Evolutionary conservation across 2,113 vertebrate species (phyloP).

Genomic region (Geococcyx californianus): DNA sequence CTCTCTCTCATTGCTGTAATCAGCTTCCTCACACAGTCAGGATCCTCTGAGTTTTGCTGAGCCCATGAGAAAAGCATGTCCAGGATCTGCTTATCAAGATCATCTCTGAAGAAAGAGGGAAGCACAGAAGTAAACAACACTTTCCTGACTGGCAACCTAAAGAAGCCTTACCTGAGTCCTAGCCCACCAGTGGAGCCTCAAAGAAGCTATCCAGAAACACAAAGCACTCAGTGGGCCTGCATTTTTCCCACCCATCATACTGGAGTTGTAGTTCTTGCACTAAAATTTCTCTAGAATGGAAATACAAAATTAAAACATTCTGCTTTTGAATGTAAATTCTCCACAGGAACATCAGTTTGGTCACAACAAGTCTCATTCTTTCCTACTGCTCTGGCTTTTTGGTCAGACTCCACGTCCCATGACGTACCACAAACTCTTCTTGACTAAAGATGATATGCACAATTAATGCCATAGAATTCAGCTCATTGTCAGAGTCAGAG

Average conservation of each 20-base stretch:
- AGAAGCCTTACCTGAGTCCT: neutral
- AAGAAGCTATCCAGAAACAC: neutral
- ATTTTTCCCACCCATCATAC: neutral
- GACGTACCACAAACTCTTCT: neutral
- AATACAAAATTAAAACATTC: neutral
- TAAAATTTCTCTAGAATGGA: neutral
- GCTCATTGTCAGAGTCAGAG: neutral
- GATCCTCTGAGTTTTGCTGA: slow-evolving; percentile 73
- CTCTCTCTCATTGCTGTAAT: slow-evolving; percentile 84
- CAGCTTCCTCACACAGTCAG: slow-evolving; percentile 79
- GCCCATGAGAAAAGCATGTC: slow-evolving; percentile 95
- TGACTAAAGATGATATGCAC: neutral
- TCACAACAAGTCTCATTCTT: neutral
- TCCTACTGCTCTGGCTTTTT: neutral
- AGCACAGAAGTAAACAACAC: neutral
- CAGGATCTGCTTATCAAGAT: slow-evolving; percentile 84
- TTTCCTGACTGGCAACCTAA: neutral
- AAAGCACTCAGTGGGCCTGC: neutral
- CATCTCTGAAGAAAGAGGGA: slow-evolving; percentile 73
- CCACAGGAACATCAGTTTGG: neutral
- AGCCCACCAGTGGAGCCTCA: neutral
- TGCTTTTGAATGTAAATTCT: neutral
- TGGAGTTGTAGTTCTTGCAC: neutral
- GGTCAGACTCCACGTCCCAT: neutral
- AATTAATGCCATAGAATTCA: neutral